Conservation (phyloP, 2,888 invertebrate genomes). For the Brassicogethes aeneus region DNA sequence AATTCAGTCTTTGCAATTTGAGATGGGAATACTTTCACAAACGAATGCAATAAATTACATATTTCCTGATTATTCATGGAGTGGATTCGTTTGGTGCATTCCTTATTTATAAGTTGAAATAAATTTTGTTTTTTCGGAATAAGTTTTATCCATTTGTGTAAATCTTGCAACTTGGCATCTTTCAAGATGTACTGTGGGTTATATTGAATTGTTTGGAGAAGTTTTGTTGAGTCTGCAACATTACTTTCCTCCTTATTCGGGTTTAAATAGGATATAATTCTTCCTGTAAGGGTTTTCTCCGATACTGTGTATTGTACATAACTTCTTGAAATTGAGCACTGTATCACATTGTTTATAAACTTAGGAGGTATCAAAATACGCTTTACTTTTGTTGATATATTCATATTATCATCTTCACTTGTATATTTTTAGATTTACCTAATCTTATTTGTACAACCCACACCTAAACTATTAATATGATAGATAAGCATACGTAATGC, state of each 20-base stretch:
- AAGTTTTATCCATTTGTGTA: no score
- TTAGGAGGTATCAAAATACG: no score
- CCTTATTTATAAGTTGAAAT: conserved; percentile 28
- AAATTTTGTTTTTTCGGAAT: no score
- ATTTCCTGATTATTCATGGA: conserved; percentile 21
- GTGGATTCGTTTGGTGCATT: conserved; percentile 28
- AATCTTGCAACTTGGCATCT: no score
- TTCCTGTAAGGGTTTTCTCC: conserved; percentile 23
- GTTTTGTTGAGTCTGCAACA: no score
- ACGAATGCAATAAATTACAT: conserved; percentile 29
- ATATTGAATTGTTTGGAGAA: no score
- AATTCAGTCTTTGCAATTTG: conserved; percentile 28
- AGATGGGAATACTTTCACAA: conserved; percentile 29
- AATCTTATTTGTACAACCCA: neutral
- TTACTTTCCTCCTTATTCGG: conserved; percentile 9
- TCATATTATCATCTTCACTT: neutral
- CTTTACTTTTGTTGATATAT: neutral
- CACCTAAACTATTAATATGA: no score
- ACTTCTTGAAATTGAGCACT: neutral
- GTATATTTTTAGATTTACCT: neutral
- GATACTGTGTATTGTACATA: neutral
- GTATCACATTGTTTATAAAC: no score
- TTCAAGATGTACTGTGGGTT: no score
- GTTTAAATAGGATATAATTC: conserved; percentile 23
- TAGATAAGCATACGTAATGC: no score